Evolutionary conservation across 2,888 invertebrate species (phyloP).

Genomic region (Iselma pallidipennis): DNA sequence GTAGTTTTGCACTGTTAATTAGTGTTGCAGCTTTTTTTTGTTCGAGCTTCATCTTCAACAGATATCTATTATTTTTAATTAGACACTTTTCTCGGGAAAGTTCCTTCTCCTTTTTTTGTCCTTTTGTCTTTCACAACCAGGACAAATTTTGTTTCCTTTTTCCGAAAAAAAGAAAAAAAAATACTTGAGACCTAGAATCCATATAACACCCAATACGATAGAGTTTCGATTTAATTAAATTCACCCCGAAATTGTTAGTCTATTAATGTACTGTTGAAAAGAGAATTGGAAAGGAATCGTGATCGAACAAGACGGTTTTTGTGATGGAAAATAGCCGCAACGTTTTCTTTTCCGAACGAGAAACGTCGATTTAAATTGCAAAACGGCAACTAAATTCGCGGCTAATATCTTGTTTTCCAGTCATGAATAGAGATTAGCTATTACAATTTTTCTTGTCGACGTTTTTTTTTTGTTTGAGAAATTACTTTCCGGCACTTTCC

Average conservation of each 20-base stretch:
- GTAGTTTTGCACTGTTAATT: neutral
- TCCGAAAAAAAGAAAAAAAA: no score
- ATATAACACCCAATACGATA: neutral
- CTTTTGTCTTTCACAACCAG: neutral
- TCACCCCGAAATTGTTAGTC: constrained; percentile 29
- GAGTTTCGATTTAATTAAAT: constrained; percentile 27
- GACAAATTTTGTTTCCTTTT: no score
- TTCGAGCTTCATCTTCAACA: no score
- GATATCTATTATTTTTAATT: neutral
- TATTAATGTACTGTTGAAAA: constrained; percentile 30
- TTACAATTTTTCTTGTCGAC: neutral
- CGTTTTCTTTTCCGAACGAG: constrained; percentile 22
- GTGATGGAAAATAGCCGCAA: neutral
- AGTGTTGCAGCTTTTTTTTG: neutral
- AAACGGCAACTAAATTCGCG: constrained; percentile 33
- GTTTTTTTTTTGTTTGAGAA: neutral
- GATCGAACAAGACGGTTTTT: constrained; percentile 29
- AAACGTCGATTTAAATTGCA: constrained; percentile 43
- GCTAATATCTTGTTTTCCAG: constrained; percentile 48
- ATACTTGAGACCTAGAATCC: neutral
- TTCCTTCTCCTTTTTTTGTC: neutral
- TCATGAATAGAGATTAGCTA: constrained; percentile 45
- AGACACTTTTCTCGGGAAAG: neutral
- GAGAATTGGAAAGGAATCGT: constrained; percentile 20
- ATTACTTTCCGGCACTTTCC: neutral